phyloP scores from a whole-genome alignment of 2,113 vertebrate species.

The Sterna hirundo region DNA sequence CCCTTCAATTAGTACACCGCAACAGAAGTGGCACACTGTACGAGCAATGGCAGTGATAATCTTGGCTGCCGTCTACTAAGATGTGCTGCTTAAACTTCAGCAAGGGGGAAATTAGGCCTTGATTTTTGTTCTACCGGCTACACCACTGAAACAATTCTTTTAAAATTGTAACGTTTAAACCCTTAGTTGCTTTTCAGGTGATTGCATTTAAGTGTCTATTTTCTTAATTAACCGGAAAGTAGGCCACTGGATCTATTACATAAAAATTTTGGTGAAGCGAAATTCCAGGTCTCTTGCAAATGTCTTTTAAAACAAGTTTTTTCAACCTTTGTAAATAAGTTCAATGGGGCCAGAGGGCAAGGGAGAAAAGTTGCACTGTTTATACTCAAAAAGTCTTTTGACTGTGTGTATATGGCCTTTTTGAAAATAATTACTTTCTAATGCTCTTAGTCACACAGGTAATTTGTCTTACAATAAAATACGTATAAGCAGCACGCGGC shows the following conservation, averaged over 20 bases:
- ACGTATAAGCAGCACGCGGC: not conserved
- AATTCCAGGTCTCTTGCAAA: constrained; percentile 27
- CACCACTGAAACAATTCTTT: not conserved
- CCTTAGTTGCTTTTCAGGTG: constrained; percentile 17
- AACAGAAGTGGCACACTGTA: not conserved
- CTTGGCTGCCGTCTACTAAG: not conserved
- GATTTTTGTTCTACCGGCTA: not conserved
- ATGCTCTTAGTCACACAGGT: not conserved
- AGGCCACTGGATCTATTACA: constrained; percentile 41
- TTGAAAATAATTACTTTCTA: constrained; percentile 34
- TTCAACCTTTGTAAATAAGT: not conserved
- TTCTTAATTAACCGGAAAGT: constrained; percentile 48
- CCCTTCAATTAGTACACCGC: not conserved
- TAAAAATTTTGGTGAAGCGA: constrained; percentile 18
- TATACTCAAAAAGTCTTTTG: not conserved
- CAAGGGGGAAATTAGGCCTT: not conserved
- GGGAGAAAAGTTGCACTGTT: not conserved
- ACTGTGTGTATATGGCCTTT: not conserved
- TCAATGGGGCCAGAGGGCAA: not conserved
- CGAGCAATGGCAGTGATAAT: not conserved
- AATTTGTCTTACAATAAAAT: constrained; percentile 25
- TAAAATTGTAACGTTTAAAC: not conserved
- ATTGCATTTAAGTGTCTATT: constrained; percentile 9
- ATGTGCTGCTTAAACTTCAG: not conserved
- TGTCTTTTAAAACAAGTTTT: constrained; percentile 7